phyloP scores from a whole-genome alignment of 2,888 invertebrate genomes.

The Spisula subtruncata region DNA sequence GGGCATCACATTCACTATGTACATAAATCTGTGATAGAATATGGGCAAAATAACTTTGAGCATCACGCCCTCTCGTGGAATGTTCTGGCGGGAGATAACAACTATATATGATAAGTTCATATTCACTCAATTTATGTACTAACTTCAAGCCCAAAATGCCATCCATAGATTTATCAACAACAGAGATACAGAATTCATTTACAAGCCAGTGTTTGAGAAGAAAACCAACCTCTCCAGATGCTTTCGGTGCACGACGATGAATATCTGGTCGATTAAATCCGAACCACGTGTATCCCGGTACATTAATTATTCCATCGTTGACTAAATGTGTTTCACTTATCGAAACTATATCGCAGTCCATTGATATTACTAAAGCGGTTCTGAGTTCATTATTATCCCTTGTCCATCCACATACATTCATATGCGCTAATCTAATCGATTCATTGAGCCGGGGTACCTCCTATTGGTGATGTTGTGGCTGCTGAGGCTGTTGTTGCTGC shows the following conservation, averaged over 20 bases:
- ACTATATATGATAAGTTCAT: neutral
- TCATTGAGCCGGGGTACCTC: constrained; percentile 33
- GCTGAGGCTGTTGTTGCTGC: too few species aligned
- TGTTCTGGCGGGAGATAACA: constrained; percentile 49
- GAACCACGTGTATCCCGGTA: constrained; percentile 48
- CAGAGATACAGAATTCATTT: constrained; percentile 32
- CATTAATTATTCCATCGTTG: neutral
- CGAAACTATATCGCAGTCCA: constrained; percentile 49
- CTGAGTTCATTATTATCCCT: constrained; percentile 52
- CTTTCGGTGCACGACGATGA: constrained; percentile 45
- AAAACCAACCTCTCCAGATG: constrained; percentile 55
- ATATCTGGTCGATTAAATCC: constrained; percentile 50
- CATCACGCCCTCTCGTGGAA: constrained; percentile 38
- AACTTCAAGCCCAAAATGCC: constrained; percentile 34
- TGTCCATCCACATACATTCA: constrained; percentile 66
- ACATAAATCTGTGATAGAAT: constrained; percentile 41
- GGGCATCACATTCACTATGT: constrained; percentile 34
- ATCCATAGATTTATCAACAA: constrained; percentile 52
- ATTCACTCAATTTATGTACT: neutral
- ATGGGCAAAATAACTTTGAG: constrained; percentile 40
- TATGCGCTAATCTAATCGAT: constrained; percentile 38
- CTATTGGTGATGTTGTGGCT: constrained; percentile 6
- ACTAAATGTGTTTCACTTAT: constrained; percentile 51
- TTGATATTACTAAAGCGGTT: neutral
- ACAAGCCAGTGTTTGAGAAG: constrained; percentile 27